These are phyloP conservation scores for Cyclura pinguis DNA, from an alignment of 2,797 vertebrate species.

Conservation along the genomic window DNA sequence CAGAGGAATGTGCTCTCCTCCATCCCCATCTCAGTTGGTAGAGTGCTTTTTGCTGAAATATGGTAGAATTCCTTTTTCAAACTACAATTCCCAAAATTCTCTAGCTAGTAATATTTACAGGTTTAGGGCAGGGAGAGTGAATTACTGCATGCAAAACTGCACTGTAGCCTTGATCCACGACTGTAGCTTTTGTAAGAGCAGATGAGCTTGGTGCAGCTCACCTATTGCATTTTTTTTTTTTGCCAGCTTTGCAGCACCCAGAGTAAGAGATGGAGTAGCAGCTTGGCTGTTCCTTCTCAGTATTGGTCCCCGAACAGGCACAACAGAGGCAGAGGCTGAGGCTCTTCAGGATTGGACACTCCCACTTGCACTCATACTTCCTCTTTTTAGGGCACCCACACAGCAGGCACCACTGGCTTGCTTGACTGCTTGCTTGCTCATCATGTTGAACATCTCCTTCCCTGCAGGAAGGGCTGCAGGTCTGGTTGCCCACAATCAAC, in stretches of 20 bases:
- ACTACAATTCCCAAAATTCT: too few relatives aligned
- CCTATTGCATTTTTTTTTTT: too few relatives aligned
- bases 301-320: too few relatives aligned
- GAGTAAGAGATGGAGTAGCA: too few relatives aligned
- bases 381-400: not conserved
- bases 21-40: too few relatives aligned
- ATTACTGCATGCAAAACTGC: not conserved
- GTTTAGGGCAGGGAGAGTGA: not conserved
- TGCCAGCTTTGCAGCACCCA: not conserved
- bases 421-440: not conserved
- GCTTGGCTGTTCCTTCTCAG: not conserved
- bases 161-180: not conserved
- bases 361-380: not conserved
- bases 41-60: too few relatives aligned
- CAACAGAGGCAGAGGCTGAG: too few relatives aligned
- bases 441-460: not conserved
- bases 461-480: not conserved
- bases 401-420: not conserved
- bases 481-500: constrained; percentile 8
- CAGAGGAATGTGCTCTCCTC: not conserved
- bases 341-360: too few relatives aligned
- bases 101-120: too few relatives aligned
- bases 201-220: not conserved
- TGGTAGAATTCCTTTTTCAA: too few relatives aligned
- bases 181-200: not conserved